Conservation (phyloP, 2,113 vertebrate species). For the Mixornis gularis region DNA sequence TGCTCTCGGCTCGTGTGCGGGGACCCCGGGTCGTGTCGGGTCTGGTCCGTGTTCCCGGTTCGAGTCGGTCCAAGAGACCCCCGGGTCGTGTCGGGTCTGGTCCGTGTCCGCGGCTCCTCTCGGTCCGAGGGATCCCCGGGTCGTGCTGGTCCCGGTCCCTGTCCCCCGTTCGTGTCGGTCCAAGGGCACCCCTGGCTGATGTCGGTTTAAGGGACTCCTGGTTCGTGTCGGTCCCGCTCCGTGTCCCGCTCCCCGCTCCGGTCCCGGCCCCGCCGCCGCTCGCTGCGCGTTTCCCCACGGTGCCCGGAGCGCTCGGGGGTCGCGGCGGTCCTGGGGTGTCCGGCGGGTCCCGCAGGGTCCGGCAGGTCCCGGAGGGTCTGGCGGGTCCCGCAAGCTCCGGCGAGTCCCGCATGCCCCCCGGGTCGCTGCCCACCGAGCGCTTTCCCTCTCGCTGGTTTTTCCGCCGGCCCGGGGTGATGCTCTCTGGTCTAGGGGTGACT, state of each 20-base stretch:
- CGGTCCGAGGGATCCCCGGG: accelerated
- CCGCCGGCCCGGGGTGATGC: neutral
- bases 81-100: no score
- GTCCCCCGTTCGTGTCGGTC: neutral
- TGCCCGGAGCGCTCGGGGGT: neutral
- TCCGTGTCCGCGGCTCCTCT: neutral
- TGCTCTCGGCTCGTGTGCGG: neutral
- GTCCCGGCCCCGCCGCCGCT: neutral
- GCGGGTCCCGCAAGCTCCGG: neutral
- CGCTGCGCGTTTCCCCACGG: neutral
- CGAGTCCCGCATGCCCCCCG: neutral
- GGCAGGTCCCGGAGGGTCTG: neutral
- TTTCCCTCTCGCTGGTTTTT: accelerated
- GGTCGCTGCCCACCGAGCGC: neutral
- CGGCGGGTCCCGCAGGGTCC: neutral
- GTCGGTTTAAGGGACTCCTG: neutral
- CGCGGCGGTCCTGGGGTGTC: neutral
- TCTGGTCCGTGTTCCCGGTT: neutral
- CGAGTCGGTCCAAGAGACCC: neutral
- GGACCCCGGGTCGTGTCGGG: no score
- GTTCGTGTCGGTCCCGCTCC: neutral
- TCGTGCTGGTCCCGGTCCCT: neutral
- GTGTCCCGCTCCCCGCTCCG: neutral
- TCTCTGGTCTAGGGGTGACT: neutral
- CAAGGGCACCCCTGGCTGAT: neutral